Base-by-base conservation (phyloP, 1,140 invertebrate genomes). In the Temnothorax nylanderi region DNA sequence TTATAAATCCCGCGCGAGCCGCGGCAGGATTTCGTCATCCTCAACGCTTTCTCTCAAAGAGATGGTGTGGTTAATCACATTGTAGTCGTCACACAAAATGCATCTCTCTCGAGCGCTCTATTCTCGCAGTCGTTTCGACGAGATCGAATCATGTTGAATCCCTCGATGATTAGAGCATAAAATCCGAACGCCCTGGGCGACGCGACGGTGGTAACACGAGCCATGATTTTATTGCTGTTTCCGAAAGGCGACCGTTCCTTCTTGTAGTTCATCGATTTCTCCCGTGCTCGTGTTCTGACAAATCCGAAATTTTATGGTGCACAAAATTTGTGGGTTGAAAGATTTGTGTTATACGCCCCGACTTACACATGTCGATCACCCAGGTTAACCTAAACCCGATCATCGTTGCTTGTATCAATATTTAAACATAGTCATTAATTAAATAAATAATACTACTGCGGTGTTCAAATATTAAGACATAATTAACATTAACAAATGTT, bases 1-100 rank as follows among this genome's bases (percentile, higher is more conserved):
- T 71, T 91, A 88, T 91, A 88, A 90, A 90, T 90, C 64, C 10
- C n/a, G 3, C 21, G 13, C 16, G 4, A 11, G 13, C 37, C 8
- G 6, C 51, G 11, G 18, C 8, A 18, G 11, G 37, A 56, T 44
- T 44, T 64, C n/a, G 37, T 77, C 56, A 26, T 65, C 51, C 76
- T 87, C 49, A 82, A 76, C 34, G 32, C 34, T 62, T 34, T 21
- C 11, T 75, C 26, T n/a, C 5, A 13, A 44, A 16, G 16, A 11
- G 49, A 26, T 13, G 3, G 3, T 2, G 21, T n/a, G 49, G 56
- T 62, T 76, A 87, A 87, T 84, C 47, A 51, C 16, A 21, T 51
- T 32, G 4, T 21, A 32, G 2, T 37, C 32, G 5, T 34, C 21
- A 41, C 7, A 21, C 13, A 26, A 71, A 71, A 44, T 1, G 4